Evolutionary conservation across 1,140 invertebrate genomes (phyloP).

Genomic region (Meloidogyne chitwoodi): DNA sequence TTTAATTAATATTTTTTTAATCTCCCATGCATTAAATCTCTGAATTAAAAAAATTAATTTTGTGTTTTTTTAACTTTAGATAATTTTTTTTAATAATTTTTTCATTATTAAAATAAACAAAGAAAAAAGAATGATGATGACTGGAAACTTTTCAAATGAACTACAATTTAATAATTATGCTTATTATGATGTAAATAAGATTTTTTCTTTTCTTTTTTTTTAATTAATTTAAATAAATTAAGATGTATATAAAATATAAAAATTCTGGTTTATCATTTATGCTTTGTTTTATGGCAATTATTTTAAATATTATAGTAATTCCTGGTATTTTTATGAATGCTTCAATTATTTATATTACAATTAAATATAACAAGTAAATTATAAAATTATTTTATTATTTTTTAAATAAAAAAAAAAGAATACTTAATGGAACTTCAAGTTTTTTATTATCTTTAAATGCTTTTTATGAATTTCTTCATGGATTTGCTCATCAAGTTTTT

Average conservation of each 20-base stretch:
- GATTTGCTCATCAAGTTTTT: constrained; percentile 6
- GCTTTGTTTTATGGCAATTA: neutral
- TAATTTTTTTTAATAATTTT: no score
- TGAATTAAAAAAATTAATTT: no score
- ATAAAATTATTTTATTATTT: neutral
- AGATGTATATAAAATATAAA: neutral
- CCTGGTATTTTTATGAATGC: constrained; percentile 13
- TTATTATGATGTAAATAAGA: no score
- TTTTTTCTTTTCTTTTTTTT: no score
- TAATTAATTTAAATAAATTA: neutral
- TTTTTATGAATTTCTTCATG: constrained; percentile 1
- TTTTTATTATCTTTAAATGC: constrained; percentile 8
- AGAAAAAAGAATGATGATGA: no score
- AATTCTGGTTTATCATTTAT: neutral
- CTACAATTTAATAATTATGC: no score
- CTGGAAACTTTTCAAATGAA: no score
- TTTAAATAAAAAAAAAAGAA: no score
- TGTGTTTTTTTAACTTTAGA: no score
- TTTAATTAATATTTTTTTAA: no score
- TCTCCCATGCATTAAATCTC: no score
- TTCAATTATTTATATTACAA: constrained; percentile 4
- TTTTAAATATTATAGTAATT: constrained; percentile 3
- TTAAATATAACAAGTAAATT: neutral
- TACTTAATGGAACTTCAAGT: neutral
- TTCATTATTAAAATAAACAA: no score